Evolutionary conservation across 2,888 invertebrate species (phyloP).

Genomic region (Nipponacmea schrenckii): DNA sequence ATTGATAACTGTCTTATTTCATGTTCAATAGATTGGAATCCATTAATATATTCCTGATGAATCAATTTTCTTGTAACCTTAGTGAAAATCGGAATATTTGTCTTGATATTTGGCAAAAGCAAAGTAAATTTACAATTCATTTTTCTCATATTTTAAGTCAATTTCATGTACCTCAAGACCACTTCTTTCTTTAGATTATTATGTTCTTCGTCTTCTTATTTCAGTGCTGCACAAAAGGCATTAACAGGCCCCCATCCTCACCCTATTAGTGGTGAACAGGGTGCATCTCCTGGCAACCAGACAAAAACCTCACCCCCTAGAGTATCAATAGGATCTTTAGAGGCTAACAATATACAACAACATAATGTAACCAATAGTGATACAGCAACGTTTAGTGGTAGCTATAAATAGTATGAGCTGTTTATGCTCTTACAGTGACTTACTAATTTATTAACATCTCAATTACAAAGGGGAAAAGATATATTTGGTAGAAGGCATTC

Average conservation of each 20-base stretch:
- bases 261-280: background rate
- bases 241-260: background rate
- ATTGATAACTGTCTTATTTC: too few relatives aligned
- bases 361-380: slow-evolving; percentile 29
- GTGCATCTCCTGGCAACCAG: background rate
- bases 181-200: background rate
- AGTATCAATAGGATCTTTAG: slow-evolving; percentile 34
- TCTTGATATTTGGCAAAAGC: too few relatives aligned
- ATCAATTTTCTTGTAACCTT: too few relatives aligned
- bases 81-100: too few relatives aligned
- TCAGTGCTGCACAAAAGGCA: slow-evolving; percentile 5
- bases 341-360: slow-evolving; percentile 37
- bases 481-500: too few relatives aligned
- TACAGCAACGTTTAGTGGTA: slow-evolving; percentile 35
- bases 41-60: too few relatives aligned
- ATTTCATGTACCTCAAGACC: too few relatives aligned
- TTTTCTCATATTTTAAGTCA: too few relatives aligned
- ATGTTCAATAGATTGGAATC: too few relatives aligned
- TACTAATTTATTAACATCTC: background rate
- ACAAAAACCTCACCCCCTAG: background rate
- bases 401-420: slow-evolving; percentile 6
- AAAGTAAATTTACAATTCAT: too few relatives aligned
- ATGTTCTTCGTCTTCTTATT: background rate
- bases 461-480: background rate
- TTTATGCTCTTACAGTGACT: background rate